Base-by-base conservation (phyloP, 1,140 invertebrate species). In the Melanaphis sacchari region DNA sequence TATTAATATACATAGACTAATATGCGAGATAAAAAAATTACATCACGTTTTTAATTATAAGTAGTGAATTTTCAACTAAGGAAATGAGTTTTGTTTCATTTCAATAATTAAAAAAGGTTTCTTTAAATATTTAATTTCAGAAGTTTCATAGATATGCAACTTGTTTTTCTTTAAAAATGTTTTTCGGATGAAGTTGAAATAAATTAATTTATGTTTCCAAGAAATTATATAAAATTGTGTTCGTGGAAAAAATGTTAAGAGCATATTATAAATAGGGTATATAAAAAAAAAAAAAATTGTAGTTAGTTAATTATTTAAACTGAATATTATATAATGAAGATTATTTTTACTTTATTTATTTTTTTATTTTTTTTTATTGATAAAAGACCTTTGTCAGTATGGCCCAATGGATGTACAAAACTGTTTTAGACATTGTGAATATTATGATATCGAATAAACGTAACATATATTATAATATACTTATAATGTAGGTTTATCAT, bases 31-130 rank as follows among this genome's bases (percentile, higher is more conserved):
- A 43, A 41, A 59, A 59, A 66, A 66, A 90, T 41, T 59, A 90
- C 66, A 66, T 90, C 89, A 90, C 52, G 89, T 90, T 90, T 90
- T 90, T 90, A 90, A 90, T 90, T 90, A 90, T 66, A 66, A 66
- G 24, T 66, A 41, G 40, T 90, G 38, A 90, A 54, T 90, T 31
- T 90, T 18, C 24, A 40, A 90, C 36, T 9, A 41, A 90, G 24
- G 22, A 90, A 90, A 90, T 66, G 89, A 59, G 89, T 59, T 90
- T 90, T 41, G 52, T 90, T 59, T 90, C 26, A 54, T 90, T 90
- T 90, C 52, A 41, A 90, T 90, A 66, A 59, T 66, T 66, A 90
- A 90, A 90, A 90, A 59, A 38, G 11, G 38, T 90, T 21, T 52
- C 87, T 49, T 49, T 38, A 84, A 84, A 84, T 41, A 38, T 84